A percentile compares a stretch with the other conserved stretches of the same genome.
These are phyloP conservation scores for Zaprionus ghesquierei DNA, from an alignment of 1,140 invertebrate genomes.

Conservation along the genomic window DNA sequence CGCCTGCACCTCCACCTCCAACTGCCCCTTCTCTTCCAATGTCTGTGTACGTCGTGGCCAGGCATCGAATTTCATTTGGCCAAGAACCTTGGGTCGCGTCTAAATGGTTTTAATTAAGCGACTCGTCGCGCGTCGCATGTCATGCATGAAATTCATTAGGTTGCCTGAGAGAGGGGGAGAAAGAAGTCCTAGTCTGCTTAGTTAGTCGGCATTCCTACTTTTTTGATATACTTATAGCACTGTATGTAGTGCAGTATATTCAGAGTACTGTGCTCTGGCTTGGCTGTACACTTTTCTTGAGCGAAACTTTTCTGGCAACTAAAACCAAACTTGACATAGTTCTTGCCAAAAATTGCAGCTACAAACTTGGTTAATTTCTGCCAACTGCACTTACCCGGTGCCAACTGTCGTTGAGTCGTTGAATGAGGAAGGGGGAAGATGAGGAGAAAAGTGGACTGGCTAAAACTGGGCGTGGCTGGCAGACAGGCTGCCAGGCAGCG, in stretches of 20 bases:
- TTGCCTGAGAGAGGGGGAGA: too few species aligned
- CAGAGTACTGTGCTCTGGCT: neutral
- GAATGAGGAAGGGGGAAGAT: neutral
- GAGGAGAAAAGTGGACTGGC: neutral
- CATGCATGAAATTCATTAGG: slow-evolving; percentile 81
- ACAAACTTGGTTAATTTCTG: slow-evolving; percentile 80
- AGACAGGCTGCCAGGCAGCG: neutral
- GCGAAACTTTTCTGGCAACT: slow-evolving; percentile 76
- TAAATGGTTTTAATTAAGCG: slow-evolving; percentile 79
- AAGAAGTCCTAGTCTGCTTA: too few species aligned
- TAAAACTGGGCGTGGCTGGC: slow-evolving; percentile 27
- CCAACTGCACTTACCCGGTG: slow-evolving; percentile 74
- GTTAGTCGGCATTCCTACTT: slow-evolving; percentile 30
- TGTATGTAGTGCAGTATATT: neutral
- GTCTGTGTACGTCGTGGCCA: neutral
- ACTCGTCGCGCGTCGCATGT: slow-evolving; percentile 65
- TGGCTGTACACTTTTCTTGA: slow-evolving; percentile 63
- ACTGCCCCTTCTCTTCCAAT: too few species aligned
- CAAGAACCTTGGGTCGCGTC: slow-evolving; percentile 54
- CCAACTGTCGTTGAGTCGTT: slow-evolving; percentile 50
- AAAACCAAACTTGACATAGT: slow-evolving; percentile 81
- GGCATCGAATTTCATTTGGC: slow-evolving; percentile 58
- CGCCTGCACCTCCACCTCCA: neutral
- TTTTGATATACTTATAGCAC: slow-evolving; percentile 66
- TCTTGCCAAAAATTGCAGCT: slow-evolving; percentile 77